These are phyloP conservation scores for Halictus rubicundus DNA, from an alignment of 1,140 invertebrate genomes.

Conservation along the genomic window DNA sequence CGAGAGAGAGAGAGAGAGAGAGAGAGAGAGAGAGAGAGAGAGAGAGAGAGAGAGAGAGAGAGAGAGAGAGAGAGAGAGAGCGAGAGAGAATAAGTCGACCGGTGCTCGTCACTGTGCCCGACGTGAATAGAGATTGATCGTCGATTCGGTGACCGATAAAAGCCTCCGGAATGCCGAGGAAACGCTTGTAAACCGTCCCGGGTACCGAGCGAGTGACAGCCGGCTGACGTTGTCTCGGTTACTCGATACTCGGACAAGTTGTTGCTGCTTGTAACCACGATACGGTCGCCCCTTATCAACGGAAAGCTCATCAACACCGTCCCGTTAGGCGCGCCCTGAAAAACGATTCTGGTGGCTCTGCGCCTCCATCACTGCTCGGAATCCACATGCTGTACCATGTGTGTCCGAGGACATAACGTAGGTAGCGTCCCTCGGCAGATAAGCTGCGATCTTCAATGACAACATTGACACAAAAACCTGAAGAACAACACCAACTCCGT, in stretches of 20 bases:
- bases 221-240: constrained; percentile 28
- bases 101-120: not conserved
- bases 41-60: not conserved
- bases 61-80: not conserved
- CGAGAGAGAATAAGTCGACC: not conserved
- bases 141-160: constrained; percentile 56
- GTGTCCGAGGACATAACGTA: too few species aligned
- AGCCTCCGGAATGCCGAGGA: constrained; percentile 40
- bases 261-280: constrained; percentile 45
- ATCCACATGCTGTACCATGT: too few species aligned
- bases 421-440: too few species aligned
- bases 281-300: constrained; percentile 19
- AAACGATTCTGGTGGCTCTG: not conserved
- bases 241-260: constrained; percentile 53
- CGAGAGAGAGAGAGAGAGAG: not conserved
- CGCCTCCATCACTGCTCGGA: too few species aligned
- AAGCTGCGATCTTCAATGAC: too few species aligned
- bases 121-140: constrained; percentile 57
- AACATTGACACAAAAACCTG: too few species aligned
- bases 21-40: not conserved
- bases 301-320: constrained; percentile 17
- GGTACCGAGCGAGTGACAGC: constrained; percentile 37
- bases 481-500: too few species aligned
- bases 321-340: not conserved
- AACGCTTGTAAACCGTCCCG: constrained; percentile 39